A percentile compares a stretch with the other conserved stretches of the same genome.
phyloP scores from a whole-genome alignment of 2,888 invertebrate genomes.

The Drosophila rubida region DNA sequence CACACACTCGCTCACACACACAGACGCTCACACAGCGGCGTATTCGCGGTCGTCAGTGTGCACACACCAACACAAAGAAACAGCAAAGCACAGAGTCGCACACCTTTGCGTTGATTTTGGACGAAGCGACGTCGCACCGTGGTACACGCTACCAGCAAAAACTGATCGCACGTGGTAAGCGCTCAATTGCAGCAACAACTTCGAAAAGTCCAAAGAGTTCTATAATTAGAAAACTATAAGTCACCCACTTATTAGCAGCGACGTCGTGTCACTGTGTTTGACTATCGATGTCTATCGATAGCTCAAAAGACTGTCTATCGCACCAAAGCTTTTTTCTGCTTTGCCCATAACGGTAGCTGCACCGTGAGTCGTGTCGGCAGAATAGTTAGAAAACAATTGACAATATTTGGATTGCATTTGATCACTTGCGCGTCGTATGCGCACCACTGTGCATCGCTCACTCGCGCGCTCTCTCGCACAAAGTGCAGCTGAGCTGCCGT shows the following conservation, averaged over 20 bases:
- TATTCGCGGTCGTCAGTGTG: conserved; percentile 7
- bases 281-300: background rate
- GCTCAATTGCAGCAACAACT: background rate
- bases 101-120: conserved; percentile 80
- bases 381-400: no score
- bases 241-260: background rate
- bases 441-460: conserved; percentile 53
- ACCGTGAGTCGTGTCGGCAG: no score
- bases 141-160: conserved; percentile 18
- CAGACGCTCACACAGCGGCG: conserved; percentile 18
- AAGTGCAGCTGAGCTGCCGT: conserved; percentile 81
- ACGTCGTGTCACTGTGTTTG: background rate
- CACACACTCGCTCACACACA: conserved; percentile 15
- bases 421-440: background rate
- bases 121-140: conserved; percentile 64
- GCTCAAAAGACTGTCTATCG: no score
- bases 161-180: conserved; percentile 44
- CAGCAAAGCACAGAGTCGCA: conserved; percentile 68
- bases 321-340: no score
- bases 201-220: no score
- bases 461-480: conserved; percentile 73
- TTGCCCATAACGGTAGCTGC: no score
- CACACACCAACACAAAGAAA: conserved; percentile 32
- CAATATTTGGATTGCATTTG: background rate
- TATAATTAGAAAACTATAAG: background rate